These are phyloP conservation scores for Eumacrocentrus americanus DNA, from an alignment of 2,888 invertebrate species.

Conservation along the genomic window DNA sequence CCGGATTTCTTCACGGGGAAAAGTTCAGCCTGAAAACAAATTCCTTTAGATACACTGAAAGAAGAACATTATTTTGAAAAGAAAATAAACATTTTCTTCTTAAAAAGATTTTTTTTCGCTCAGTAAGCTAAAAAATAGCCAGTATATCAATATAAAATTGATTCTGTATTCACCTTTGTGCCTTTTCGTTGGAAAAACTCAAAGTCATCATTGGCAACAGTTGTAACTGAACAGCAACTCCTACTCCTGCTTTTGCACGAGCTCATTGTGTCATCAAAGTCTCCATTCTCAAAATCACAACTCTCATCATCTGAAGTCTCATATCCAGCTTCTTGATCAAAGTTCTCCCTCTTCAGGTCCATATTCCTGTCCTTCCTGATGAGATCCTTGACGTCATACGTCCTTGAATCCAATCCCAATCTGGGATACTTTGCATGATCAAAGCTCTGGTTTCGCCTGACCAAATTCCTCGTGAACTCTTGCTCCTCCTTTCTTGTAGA, in stretches of 20 bases:
- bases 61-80: too few species aligned
- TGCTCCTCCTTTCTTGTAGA: slow-evolving; percentile 31
- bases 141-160: background rate
- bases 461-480: slow-evolving; percentile 36
- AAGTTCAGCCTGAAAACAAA: slow-evolving; percentile 44
- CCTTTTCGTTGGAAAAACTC: slow-evolving; percentile 66
- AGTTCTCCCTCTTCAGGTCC: slow-evolving; percentile 10
- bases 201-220: slow-evolving; percentile 70
- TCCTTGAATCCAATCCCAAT: slow-evolving; percentile 46
- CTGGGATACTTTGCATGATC: slow-evolving; percentile 47
- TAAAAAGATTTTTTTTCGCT: too few species aligned
- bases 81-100: too few species aligned
- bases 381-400: slow-evolving; percentile 49
- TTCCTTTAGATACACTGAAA: too few species aligned
- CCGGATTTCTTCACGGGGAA: slow-evolving; percentile 44
- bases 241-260: slow-evolving; percentile 61
- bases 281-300: slow-evolving; percentile 53
- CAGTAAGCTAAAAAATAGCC: background rate
- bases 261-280: slow-evolving; percentile 58
- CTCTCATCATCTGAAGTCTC: slow-evolving; percentile 58
- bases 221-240: slow-evolving; percentile 68
- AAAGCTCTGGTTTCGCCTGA: slow-evolving; percentile 56
- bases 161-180: slow-evolving; percentile 45
- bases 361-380: slow-evolving; percentile 34
- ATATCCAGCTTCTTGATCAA: slow-evolving; percentile 46